phyloP scores from a whole-genome alignment of 2,797 vertebrate species.

The Ctenosaura bakeri region DNA sequence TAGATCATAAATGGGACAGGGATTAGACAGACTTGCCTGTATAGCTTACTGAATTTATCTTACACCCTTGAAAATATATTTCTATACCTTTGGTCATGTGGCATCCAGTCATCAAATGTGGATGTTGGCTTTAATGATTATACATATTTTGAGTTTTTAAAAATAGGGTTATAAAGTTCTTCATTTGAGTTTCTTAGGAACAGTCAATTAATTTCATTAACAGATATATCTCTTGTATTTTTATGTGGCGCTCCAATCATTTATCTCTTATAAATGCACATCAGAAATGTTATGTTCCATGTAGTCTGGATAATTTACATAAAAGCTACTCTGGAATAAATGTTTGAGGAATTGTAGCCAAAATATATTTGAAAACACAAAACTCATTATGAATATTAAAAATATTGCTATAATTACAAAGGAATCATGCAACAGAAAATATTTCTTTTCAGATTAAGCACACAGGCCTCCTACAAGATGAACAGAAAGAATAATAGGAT shows the following conservation, averaged over 20 bases:
- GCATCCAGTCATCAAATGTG: neutral
- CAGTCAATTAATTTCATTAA: slow-evolving; percentile 24
- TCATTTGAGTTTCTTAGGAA: neutral
- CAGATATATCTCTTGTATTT: neutral
- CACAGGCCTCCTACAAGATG: neutral
- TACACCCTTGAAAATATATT: neutral
- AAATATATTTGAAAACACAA: neutral
- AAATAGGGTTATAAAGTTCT: neutral
- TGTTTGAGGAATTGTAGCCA: neutral
- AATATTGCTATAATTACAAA: neutral
- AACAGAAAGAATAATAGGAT: neutral
- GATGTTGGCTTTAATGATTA: slow-evolving; percentile 17
- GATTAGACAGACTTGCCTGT: neutral
- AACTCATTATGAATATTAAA: neutral
- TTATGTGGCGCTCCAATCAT: slow-evolving; percentile 5
- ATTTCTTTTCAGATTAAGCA: neutral
- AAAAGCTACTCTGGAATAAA: neutral
- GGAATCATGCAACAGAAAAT: neutral
- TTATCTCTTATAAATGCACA: slow-evolving; percentile 12
- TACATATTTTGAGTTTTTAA: neutral
- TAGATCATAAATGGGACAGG: neutral
- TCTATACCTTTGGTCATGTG: no score
- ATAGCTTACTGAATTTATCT: neutral
- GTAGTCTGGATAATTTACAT: slow-evolving; percentile 16
- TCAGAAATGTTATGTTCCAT: neutral